A percentile compares a stretch with the other conserved stretches of the same genome.
phyloP scores from a whole-genome alignment of 2,888 invertebrate species.

The Macrosiphum euphorbiae region DNA sequence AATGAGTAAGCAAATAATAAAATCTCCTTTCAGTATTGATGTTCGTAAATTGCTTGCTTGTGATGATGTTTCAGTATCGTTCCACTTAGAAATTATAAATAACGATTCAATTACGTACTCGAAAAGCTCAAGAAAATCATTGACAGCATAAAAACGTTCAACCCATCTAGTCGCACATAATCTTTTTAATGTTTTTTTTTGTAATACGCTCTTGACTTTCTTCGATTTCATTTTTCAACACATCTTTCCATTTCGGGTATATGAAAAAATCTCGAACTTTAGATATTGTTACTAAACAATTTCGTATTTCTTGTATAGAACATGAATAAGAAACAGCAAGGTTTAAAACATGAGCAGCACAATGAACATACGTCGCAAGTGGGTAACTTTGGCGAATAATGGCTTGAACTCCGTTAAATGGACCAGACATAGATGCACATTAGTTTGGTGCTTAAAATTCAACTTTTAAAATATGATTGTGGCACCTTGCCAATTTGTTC shows the following conservation, averaged over 20 bases:
- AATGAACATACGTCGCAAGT: conserved; percentile 19
- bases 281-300: conserved; percentile 23
- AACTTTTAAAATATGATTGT: no score
- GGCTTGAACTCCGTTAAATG: background rate
- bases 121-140: conserved; percentile 3
- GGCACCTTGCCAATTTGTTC: no score
- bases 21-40: conserved; percentile 20
- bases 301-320: conserved; percentile 31
- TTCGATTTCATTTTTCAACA: conserved; percentile 11
- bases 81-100: conserved; percentile 21
- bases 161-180: conserved; percentile 36
- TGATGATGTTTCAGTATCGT: conserved; percentile 12
- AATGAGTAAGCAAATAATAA: conserved; percentile 6
- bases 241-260: background rate
- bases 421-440: conserved; percentile 13
- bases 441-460: no score
- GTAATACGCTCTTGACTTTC: conserved; percentile 19
- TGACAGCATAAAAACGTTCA: conserved; percentile 11
- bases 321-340: conserved; percentile 33
- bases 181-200: conserved; percentile 18
- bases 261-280: conserved; percentile 8
- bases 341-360: conserved; percentile 25
- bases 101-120: conserved; percentile 23
- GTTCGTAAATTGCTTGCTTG: conserved; percentile 21
- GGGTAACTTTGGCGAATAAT: conserved; percentile 26